Evolutionary conservation across 2,113 vertebrate genomes (phyloP).

Genomic region (Spea multiplicata): DNA sequence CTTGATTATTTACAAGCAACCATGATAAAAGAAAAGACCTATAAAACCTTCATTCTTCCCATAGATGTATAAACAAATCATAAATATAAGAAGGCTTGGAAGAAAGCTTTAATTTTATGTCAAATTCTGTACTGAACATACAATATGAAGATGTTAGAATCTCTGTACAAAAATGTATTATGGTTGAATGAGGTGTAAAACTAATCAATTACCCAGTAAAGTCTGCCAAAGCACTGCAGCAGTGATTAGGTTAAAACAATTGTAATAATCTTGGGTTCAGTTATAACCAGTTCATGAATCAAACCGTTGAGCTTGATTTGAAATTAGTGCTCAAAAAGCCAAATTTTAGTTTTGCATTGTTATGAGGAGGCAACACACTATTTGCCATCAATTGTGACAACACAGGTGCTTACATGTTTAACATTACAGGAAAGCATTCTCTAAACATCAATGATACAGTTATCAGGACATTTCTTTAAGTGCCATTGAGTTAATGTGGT

Average conservation of each 20-base stretch:
- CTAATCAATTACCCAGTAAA: constrained; percentile 7
- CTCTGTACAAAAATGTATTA: constrained; percentile 60
- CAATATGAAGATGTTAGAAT: constrained; percentile 58
- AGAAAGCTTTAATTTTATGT: constrained; percentile 59
- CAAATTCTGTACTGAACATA: constrained; percentile 60
- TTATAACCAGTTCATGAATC: constrained; percentile 49
- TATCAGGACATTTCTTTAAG: constrained; percentile 31
- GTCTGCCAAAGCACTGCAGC: not conserved
- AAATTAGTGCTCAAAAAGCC: constrained; percentile 43
- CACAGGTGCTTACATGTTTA: constrained; percentile 47
- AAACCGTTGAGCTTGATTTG: constrained; percentile 51
- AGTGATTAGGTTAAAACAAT: constrained; percentile 49
- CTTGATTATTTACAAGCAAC: constrained; percentile 4
- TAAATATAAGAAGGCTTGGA: constrained; percentile 55
- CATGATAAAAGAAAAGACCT: not conserved
- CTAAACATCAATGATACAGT: not conserved
- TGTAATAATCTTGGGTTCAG: constrained; percentile 62
- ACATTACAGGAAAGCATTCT: constrained; percentile 47
- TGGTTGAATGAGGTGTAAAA: constrained; percentile 51
- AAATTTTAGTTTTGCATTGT: constrained; percentile 42
- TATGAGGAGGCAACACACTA: constrained; percentile 25
- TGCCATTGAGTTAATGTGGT: constrained; percentile 51
- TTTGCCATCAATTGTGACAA: not conserved
- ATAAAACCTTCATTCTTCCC: not conserved
- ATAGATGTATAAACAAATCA: not conserved